Evolutionary conservation across 2,797 vertebrate genomes (phyloP), one percentile per base, ranked within the genome.

Genomic region (Spondyliosoma cantharus): DNA sequence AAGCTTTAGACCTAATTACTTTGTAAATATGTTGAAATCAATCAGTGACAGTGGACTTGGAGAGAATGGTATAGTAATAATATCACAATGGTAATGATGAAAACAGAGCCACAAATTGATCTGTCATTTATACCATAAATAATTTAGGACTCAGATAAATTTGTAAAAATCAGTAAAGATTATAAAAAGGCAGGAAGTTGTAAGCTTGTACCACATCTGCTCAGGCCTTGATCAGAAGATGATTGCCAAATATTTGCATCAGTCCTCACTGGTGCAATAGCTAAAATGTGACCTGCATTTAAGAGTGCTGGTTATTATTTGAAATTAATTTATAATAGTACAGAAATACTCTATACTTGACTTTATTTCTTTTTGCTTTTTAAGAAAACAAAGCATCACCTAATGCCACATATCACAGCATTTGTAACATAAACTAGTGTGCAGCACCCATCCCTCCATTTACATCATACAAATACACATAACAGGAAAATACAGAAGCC

Each of bases 1-100:
- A 75, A 83, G 90, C 84, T 78, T 79, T n/a, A 7, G 68, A 73
- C 74, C 85, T 90, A 90, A 91, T 91, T 90, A 91, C 58, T 85
- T 76, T 78, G 83, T 85, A 85, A 90, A 91, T 87, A 83, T 86
- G 78, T 84, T 88, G 29, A 76, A 87, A 87, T 90, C 82, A 81
- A 74, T 88, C 75, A 76, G 77, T 68, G 62, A 29, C 56, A 75
- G 71, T 20, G 16, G 60, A 71, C 46, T 52, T 68, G 24, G 29
- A 57, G 42, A 37, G 24, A 27, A 17, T 24, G 25, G 12, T 32
- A 29, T 19, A 19, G 15, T 37, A 43, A 15, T 2, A 8, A 48
- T 19, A 7, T 42, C 24, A 24, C 68, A 22, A 14, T 48, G 27
- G 14, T 5, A 17, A 32, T 22, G 14, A 48, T 6, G 29, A 53